Evolutionary conservation across 1,140 invertebrate genomes (phyloP).

Genomic region (Drosophila ohnishii): DNA sequence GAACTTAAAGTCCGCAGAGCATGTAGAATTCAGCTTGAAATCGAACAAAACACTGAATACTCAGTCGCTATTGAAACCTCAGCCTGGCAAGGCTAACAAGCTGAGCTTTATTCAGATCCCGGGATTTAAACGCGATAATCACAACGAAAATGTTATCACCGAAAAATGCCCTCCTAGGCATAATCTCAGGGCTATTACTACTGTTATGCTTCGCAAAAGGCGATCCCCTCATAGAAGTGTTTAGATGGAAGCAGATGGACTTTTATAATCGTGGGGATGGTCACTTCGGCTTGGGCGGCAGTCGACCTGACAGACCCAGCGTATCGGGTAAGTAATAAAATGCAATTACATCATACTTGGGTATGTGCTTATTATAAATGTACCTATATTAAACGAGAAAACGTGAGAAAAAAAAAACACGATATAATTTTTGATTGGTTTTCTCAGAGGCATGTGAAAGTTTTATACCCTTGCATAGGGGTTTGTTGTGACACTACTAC

Average conservation of each 20-base stretch:
- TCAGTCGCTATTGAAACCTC: constrained; percentile 35
- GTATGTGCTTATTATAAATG: background rate
- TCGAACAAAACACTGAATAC: background rate
- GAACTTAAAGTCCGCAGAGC: constrained; percentile 3
- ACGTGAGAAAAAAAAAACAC: background rate
- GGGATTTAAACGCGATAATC: background rate
- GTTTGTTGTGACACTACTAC: background rate
- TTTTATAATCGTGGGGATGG: constrained; percentile 76
- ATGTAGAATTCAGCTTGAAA: constrained; percentile 4
- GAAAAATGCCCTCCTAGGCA: constrained; percentile 8
- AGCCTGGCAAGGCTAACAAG: constrained; percentile 18
- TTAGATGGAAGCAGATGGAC: constrained; percentile 83
- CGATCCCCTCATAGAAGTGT: constrained; percentile 81
- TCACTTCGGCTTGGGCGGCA: background rate
- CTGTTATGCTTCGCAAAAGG: constrained; percentile 30
- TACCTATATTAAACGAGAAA: background rate
- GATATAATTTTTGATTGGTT: background rate
- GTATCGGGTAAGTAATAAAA: constrained; percentile 40
- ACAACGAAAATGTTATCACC: constrained; percentile 44
- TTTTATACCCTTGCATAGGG: background rate
- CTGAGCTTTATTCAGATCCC: constrained; percentile 2
- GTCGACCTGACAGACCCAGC: constrained; percentile 20
- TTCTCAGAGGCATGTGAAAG: background rate
- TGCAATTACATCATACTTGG: constrained; percentile 9
- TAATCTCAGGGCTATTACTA: constrained; percentile 29